Evolutionary conservation across 2,113 vertebrate species (phyloP), one percentile per base, ranked within the genome.

Genomic region (Cheirogaleus medius): DNA sequence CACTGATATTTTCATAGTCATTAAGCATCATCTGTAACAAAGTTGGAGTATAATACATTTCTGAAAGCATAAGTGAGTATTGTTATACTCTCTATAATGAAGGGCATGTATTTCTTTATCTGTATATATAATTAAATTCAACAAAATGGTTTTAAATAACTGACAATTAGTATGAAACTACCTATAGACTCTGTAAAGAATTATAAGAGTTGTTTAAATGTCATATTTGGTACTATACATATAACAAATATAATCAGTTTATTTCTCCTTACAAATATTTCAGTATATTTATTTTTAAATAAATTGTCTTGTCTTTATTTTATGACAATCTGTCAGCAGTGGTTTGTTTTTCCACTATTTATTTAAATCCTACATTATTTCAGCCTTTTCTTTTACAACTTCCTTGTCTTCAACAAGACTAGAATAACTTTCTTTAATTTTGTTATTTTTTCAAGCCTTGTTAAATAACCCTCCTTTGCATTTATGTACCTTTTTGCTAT

Each of bases 341-440:
- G 42, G 34, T 66, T 66, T 85, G 3, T 87, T 92, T 66, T 86
- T 58, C 39, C 77, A 21, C 4, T 71, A 17, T 32, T 92, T 32
- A 88, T 71, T 91, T 85, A 91, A 87, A 54, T 80, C 9, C 83
- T 54, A 96, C 37, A 64, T 91, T 47, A 85, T 71, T 85, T 88
- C 37, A 88, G 9, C 2, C n/a, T n/a, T 0, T 52, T 63, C 71
- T 56, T 56, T 74, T 44, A 73, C 9, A 2, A 21, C 9, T 88
- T 68, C n/a, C n/a, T 82, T 56, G 20, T 58, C 42, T 94, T 87
- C 34, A 76, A 25, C 15, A 64, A 18, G 11, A 54, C 8, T 83
- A 78, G 18, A 52, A 84, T 7, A 47, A 91, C 3, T 82, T 94
- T 56, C 56, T 87, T 21, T 74, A 84, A 63, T 27, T 42, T 20